A percentile compares a stretch with the other conserved stretches of the same genome.
Conservation (phyloP, 1,140 invertebrate species). For the Campodea augens region DNA sequence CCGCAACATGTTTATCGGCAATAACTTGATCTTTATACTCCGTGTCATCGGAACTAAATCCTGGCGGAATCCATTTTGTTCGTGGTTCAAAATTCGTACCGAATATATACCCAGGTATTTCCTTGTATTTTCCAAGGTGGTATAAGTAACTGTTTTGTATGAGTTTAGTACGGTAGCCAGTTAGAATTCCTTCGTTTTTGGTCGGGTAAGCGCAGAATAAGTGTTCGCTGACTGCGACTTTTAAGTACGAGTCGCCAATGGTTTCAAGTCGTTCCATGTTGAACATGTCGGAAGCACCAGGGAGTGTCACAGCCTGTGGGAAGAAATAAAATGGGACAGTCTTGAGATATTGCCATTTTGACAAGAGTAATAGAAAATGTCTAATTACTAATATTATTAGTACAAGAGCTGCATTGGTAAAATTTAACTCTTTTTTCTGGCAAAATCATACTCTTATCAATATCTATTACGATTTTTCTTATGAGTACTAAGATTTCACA, state of each 20-base stretch:
- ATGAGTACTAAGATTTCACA: no score
- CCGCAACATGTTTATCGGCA: constrained; percentile 46
- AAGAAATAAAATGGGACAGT: no score
- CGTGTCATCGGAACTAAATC: constrained; percentile 26
- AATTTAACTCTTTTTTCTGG: no score
- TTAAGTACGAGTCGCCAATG: constrained; percentile 75
- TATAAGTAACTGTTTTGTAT: constrained; percentile 66
- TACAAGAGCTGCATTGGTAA: no score
- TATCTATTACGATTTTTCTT: no score
- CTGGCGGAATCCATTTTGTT: constrained; percentile 46
- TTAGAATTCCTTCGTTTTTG: constrained; percentile 55
- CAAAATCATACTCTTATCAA: no score
- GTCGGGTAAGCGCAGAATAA: constrained; percentile 45
- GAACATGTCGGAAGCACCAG: constrained; percentile 49
- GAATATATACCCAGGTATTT: constrained; percentile 27
- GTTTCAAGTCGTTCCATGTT: constrained; percentile 68
- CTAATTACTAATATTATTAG: no score
- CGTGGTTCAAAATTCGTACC: constrained; percentile 40
- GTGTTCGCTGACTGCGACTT: constrained; percentile 51
- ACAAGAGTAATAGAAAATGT: no score
- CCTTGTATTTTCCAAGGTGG: constrained; percentile 34
- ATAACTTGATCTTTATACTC: constrained; percentile 30
- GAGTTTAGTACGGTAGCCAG: constrained; percentile 47
- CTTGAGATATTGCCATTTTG: no score
- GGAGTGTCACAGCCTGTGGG: constrained; percentile 44